phyloP scores from a whole-genome alignment of 2,797 vertebrate genomes.

The Helarctos malayanus region DNA sequence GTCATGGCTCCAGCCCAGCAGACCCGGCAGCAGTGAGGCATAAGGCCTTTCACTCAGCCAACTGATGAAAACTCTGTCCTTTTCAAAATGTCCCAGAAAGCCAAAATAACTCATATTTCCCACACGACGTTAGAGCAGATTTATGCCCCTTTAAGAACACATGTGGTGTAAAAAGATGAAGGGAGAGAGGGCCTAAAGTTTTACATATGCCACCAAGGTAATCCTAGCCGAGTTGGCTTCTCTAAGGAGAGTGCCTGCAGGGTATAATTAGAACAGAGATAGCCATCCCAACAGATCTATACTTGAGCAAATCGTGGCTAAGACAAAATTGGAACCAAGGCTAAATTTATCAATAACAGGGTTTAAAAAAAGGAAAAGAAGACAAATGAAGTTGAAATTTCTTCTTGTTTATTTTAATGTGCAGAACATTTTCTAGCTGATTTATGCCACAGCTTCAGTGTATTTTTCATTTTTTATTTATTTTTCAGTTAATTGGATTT shows the following conservation, averaged over 20 bases:
- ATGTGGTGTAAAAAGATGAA: slow-evolving; percentile 75
- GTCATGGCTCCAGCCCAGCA: background rate
- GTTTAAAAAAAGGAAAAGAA: slow-evolving; percentile 83
- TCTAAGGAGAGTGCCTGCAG: slow-evolving; percentile 68
- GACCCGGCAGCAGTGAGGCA: slow-evolving; percentile 35
- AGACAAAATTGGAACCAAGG: slow-evolving; percentile 81
- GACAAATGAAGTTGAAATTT: slow-evolving; percentile 89
- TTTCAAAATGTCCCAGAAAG: slow-evolving; percentile 67
- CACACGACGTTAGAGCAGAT: slow-evolving; percentile 22
- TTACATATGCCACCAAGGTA: slow-evolving; percentile 82
- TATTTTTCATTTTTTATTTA: slow-evolving; percentile 87
- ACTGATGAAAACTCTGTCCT: slow-evolving; percentile 71
- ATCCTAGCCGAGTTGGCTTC: slow-evolving; percentile 75
- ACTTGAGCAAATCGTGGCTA: slow-evolving; percentile 69
- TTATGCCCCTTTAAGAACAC: slow-evolving; percentile 75
- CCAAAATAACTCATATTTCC: slow-evolving; percentile 72
- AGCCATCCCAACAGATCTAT: slow-evolving; percentile 72
- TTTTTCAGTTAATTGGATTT: slow-evolving; percentile 91
- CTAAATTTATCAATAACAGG: slow-evolving; percentile 88
- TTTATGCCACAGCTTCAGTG: slow-evolving; percentile 82
- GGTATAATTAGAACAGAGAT: slow-evolving; percentile 67
- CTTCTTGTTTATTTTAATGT: slow-evolving; percentile 90
- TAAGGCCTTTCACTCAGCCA: slow-evolving; percentile 38
- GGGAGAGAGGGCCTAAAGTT: slow-evolving; percentile 59
- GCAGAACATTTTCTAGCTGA: slow-evolving; percentile 87